Conservation (phyloP, 2,888 invertebrate genomes). For the Hemithea aestivaria region DNA sequence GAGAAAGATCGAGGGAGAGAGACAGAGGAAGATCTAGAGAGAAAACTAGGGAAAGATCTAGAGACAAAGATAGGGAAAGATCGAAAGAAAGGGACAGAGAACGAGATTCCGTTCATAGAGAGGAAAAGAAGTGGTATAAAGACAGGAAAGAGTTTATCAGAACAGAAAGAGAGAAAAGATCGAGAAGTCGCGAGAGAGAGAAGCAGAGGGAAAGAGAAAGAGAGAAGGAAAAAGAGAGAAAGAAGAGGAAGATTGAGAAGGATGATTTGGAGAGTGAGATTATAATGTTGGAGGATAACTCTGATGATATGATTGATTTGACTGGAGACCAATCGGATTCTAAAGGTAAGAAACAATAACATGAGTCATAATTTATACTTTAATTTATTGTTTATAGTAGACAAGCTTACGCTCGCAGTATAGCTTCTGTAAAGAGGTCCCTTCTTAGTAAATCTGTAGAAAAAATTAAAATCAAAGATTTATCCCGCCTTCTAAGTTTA, state of each 20-base stretch:
- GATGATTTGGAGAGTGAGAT: slow-evolving; percentile 58
- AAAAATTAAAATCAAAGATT: too few relatives aligned
- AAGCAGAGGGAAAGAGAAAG: slow-evolving; percentile 38
- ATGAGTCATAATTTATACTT: too few relatives aligned
- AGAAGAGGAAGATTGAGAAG: slow-evolving; percentile 41
- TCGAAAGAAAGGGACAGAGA: slow-evolving; percentile 25
- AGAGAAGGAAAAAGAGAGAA: slow-evolving; percentile 35
- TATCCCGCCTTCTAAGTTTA: too few relatives aligned
- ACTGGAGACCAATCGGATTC: slow-evolving; percentile 76
- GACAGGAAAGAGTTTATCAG: slow-evolving; percentile 51
- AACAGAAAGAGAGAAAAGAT: slow-evolving; percentile 42
- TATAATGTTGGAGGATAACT: slow-evolving; percentile 67
- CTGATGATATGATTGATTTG: slow-evolving; percentile 79
- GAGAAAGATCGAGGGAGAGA: too few relatives aligned
- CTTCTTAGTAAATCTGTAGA: too few relatives aligned
- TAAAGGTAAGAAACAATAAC: slow-evolving; percentile 59
- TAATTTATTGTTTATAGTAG: too few relatives aligned
- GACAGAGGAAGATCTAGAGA: slow-evolving; percentile 26
- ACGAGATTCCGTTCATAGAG: slow-evolving; percentile 29
- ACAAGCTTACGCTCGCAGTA: too few relatives aligned
- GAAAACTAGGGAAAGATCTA: slow-evolving; percentile 17
- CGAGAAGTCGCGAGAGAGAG: slow-evolving; percentile 37
- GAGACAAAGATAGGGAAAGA: too few relatives aligned
- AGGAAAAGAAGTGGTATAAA: slow-evolving; percentile 49
- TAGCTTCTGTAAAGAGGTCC: too few relatives aligned